Percentiles rank a stretch among this genome's conserved stretches.
Conservation (phyloP, 2,797 vertebrate species). For the Arremon brunneinucha region DNA sequence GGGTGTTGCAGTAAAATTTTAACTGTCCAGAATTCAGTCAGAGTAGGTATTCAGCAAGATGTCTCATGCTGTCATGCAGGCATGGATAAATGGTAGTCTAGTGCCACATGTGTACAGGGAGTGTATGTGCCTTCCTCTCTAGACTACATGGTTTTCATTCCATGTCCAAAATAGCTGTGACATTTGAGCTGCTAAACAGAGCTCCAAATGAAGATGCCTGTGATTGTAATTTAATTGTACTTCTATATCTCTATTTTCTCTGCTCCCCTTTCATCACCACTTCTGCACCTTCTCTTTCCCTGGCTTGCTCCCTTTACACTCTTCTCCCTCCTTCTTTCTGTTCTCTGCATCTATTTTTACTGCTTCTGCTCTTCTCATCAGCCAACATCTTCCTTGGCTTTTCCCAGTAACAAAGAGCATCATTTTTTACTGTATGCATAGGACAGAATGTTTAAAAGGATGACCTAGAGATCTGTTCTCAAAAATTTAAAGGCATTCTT, state of each 20-base stretch:
- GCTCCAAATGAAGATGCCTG: neutral
- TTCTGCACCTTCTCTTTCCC: neutral
- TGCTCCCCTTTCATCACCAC: neutral
- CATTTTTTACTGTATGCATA: neutral
- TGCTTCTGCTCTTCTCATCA: neutral
- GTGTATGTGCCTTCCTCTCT: neutral
- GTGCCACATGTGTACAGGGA: neutral
- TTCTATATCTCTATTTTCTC: neutral
- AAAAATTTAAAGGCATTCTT: neutral
- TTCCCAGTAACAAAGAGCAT: neutral
- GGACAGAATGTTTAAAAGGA: neutral
- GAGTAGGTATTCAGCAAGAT: neutral
- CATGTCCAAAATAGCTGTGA: constrained; percentile 4
- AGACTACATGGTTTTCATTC: constrained; percentile 8
- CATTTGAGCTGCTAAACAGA: constrained; percentile 4
- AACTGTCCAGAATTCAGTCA: neutral
- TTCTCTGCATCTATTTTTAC: neutral
- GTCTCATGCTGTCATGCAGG: neutral
- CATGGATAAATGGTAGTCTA: neutral
- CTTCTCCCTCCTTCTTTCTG: neutral
- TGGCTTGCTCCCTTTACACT: neutral
- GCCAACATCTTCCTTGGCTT: neutral
- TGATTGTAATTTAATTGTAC: neutral
- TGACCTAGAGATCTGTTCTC: neutral
- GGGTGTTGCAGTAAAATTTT: neutral